These are phyloP conservation scores for Girardia tigrina DNA, from an alignment of 2,888 invertebrate genomes.

Conservation along the genomic window DNA sequence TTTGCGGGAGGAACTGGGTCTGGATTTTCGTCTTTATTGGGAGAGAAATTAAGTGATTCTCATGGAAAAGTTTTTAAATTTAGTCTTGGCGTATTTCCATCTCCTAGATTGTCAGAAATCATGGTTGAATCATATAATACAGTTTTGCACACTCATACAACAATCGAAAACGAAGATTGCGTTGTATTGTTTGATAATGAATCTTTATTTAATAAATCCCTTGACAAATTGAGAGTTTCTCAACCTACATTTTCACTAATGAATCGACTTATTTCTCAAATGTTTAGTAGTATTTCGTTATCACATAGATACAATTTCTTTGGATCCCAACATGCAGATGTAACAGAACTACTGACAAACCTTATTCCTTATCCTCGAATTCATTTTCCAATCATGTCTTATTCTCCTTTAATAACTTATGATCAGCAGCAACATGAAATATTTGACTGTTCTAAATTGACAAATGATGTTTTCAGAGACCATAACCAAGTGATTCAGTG, in stretches of 20 bases:
- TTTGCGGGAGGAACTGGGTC: constrained; percentile 33
- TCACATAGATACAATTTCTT: constrained; percentile 25
- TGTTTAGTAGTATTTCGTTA: constrained; percentile 21
- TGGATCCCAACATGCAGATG: constrained; percentile 24
- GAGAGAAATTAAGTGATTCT: constrained; percentile 21
- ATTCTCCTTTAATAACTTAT: constrained; percentile 3
- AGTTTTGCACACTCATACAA: constrained; percentile 28
- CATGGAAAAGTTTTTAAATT: constrained; percentile 29
- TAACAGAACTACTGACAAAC: constrained; percentile 30
- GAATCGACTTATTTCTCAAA: constrained; percentile 30
- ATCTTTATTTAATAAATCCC: constrained; percentile 21
- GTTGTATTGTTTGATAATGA: constrained; percentile 29
- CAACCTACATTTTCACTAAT: constrained; percentile 23
- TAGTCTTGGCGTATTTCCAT: constrained; percentile 30
- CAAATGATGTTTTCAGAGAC: not conserved
- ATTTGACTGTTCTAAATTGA: not conserved
- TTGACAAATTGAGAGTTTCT: not conserved
- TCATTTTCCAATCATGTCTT: constrained; percentile 31
- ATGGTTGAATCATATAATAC: constrained; percentile 31
- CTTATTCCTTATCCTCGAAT: constrained; percentile 28
- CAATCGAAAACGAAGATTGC: constrained; percentile 29
- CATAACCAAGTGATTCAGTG: constrained; percentile 3
- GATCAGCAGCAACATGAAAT: constrained; percentile 21
- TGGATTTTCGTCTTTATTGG: constrained; percentile 26
- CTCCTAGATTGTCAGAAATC: constrained; percentile 1